Evolutionary conservation across 2,113 vertebrate species (phyloP).

Genomic region (Rhinoptilus africanus): DNA sequence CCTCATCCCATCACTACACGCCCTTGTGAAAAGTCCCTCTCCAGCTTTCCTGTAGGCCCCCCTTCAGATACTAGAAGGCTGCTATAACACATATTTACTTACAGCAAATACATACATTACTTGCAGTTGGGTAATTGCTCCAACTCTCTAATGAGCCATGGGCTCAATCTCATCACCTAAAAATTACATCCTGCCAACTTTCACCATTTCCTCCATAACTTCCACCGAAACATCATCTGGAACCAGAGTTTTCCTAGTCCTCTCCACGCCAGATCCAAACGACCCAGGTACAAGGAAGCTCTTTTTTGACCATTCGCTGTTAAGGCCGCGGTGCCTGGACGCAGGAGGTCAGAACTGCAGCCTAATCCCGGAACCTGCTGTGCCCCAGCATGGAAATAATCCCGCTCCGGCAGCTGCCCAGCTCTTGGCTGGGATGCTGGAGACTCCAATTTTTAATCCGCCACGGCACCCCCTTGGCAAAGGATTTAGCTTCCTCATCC

Average conservation of each 20-base stretch:
- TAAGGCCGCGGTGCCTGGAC: neutral
- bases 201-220: neutral
- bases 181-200: neutral
- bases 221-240: neutral
- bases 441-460: neutral
- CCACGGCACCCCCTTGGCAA: neutral
- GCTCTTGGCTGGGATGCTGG: neutral
- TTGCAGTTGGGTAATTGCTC: neutral
- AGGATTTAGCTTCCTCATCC: neutral
- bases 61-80: too few species aligned
- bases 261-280: neutral
- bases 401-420: neutral
- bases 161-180: neutral
- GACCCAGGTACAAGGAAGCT: neutral
- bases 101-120: too few species aligned
- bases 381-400: too few species aligned
- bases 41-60: too few species aligned
- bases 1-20: too few species aligned
- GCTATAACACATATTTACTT: too few species aligned
- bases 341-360: neutral
- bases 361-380: fast-evolving
- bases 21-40: too few species aligned
- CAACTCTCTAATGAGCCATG: neutral
- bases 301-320: neutral
- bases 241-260: neutral